Conservation (phyloP, 1,140 invertebrate species). For the Nephotettix cincticeps region DNA sequence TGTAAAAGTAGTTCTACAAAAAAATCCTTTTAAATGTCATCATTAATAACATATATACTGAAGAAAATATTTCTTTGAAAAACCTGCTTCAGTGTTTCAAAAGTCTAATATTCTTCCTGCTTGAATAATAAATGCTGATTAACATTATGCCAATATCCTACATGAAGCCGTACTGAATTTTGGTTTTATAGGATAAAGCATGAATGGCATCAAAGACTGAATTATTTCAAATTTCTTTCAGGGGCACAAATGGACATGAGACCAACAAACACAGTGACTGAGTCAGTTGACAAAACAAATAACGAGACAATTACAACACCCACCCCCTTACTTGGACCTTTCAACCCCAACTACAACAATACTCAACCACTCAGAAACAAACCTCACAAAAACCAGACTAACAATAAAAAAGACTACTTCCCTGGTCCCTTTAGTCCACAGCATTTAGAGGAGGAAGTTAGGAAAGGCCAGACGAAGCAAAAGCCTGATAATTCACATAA, state of each 20-base stretch:
- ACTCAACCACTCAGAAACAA: slow-evolving; percentile 8
- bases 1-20: too few species aligned
- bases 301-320: not conserved
- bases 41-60: too few species aligned
- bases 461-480: slow-evolving; percentile 15
- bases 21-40: too few species aligned
- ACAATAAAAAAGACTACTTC: slow-evolving; percentile 30
- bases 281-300: not conserved
- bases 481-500: not conserved
- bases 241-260: slow-evolving; percentile 19
- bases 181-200: not conserved
- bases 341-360: slow-evolving; percentile 31
- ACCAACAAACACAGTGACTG: slow-evolving; percentile 13
- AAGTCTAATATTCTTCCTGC: not conserved
- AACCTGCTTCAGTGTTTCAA: not conserved
- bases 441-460: slow-evolving; percentile 17
- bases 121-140: not conserved
- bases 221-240: slow-evolving; percentile 25
- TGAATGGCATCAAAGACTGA: not conserved
- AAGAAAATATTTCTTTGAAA: too few species aligned
- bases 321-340: slow-evolving; percentile 35
- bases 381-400: slow-evolving; percentile 26
- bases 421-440: slow-evolving; percentile 26
- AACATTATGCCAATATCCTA: not conserved
- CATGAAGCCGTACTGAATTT: not conserved